These are phyloP conservation scores for Hedya salicella DNA, from an alignment of 2,888 invertebrate genomes.

Conservation along the genomic window DNA sequence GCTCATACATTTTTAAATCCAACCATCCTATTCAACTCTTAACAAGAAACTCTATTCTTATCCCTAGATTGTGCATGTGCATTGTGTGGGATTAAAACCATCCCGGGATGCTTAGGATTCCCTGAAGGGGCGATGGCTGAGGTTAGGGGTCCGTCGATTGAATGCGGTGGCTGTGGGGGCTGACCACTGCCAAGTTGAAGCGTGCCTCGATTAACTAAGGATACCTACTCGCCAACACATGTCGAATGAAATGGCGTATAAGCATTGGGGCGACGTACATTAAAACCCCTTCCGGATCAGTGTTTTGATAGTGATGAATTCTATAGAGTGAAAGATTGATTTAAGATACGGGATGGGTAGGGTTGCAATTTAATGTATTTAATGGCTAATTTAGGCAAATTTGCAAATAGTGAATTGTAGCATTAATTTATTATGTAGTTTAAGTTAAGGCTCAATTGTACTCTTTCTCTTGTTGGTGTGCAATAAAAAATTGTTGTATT, in stretches of 20 bases:
- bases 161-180: conserved; percentile 71
- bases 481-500: too few relatives aligned
- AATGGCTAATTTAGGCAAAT: conserved; percentile 6
- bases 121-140: conserved; percentile 65
- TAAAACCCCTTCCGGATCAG: not conserved
- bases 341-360: conserved; percentile 6
- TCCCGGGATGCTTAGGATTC: conserved; percentile 63
- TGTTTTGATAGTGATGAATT: conserved; percentile 28
- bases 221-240: conserved; percentile 48
- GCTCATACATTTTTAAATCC: conserved; percentile 35
- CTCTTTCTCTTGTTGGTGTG: too few relatives aligned
- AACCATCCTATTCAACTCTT: conserved; percentile 45
- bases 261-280: conserved; percentile 41
- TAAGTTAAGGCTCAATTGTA: not conserved
- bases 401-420: conserved; percentile 9
- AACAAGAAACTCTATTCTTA: conserved; percentile 58
- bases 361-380: conserved; percentile 8
- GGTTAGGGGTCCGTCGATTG: conserved; percentile 69
- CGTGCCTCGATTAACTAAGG: conserved; percentile 66
- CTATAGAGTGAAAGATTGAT: conserved; percentile 28
- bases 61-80: conserved; percentile 67
- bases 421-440: not conserved
- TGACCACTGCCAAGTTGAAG: conserved; percentile 55
- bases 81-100: conserved; percentile 69
- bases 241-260: conserved; percentile 49